Base-by-base conservation (phyloP, 2,797 vertebrate genomes). In the Poecilia velifera region DNA sequence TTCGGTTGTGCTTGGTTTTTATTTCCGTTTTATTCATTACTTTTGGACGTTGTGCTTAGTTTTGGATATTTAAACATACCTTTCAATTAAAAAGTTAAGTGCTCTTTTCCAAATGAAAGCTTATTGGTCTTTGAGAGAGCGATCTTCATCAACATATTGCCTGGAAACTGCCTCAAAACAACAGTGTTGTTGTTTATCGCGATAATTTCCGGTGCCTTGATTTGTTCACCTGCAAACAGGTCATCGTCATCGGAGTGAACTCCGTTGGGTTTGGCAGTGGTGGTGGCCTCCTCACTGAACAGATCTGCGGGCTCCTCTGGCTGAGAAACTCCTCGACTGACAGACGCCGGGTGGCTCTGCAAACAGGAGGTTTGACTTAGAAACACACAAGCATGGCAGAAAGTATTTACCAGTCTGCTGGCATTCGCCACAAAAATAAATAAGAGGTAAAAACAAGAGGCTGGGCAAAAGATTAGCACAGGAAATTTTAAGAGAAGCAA, bases 221-320 rank as follows among this genome's bases (percentile, higher is more conserved):
- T 16, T 6, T 6, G 43, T 46, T 89, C 81, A 97, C 98, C 98
- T 89, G 97, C 96, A 95, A 99, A 99, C 72, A 99, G 93, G 90
- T 99, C 97, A 0, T 66, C 97, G 28, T 97, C 96, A 71, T 97
- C 97, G 20, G 95, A 96, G 31, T 90, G 94, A 81, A 98, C 93
- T 6, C 98, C 98, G 0, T 98, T 99, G 84, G 97, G 94, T 83
- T 93, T 91, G 89, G 87, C 7, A 7, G 41, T 41, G 41, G 76
- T 68, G 82, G 80, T 39, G 53, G 84, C 47, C 57, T 89, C 93
- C 71, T 94, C 93, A 51, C 82, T 84, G 88, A 96, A 95, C 83
- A 96, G 84, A 73, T 95, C 93, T 16, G 87, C 80, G 22, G 89
- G 85, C 45, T 91, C 86, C 1, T 88, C 90, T 0, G 89, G 84